A percentile compares a stretch with the other conserved stretches of the same genome.
These are phyloP conservation scores for Volucella inflata DNA, from an alignment of 2,888 invertebrate genomes.

Conservation along the genomic window DNA sequence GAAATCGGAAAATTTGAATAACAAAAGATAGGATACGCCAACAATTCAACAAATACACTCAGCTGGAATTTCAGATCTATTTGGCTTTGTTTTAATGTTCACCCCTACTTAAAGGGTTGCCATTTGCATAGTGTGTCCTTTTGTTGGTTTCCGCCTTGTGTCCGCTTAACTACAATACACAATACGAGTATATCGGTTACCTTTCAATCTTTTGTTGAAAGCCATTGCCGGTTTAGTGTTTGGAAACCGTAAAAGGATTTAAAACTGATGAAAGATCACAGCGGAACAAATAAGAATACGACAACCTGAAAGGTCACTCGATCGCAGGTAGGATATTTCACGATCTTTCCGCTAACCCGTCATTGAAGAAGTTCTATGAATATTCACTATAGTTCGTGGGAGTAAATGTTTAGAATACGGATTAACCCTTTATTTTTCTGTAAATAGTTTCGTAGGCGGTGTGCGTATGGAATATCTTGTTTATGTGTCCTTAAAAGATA, in stretches of 20 bases:
- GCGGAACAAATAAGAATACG: constrained; percentile 48
- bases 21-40: constrained; percentile 45
- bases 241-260: constrained; percentile 54
- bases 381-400: constrained; percentile 26
- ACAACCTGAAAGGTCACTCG: constrained; percentile 37
- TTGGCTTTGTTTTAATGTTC: constrained; percentile 62
- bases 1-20: constrained; percentile 51
- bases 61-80: constrained; percentile 35
- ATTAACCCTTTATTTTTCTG: constrained; percentile 70
- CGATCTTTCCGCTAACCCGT: no score
- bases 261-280: constrained; percentile 65
- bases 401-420: constrained; percentile 70
- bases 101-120: constrained; percentile 67
- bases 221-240: constrained; percentile 20
- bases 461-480: constrained; percentile 8
- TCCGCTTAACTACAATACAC: background rate
- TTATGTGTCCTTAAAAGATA: constrained; percentile 28
- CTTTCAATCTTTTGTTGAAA: constrained; percentile 19
- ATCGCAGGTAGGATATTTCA: constrained; percentile 62
- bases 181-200: constrained; percentile 17
- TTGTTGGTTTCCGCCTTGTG: constrained; percentile 58
- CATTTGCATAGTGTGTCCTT: constrained; percentile 45
- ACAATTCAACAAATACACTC: constrained; percentile 1
- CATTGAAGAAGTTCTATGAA: constrained; percentile 1
- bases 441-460: constrained; percentile 65